Evolutionary conservation across 1,140 invertebrate genomes (phyloP).

Genomic region (Aphelenchoides besseyi): DNA sequence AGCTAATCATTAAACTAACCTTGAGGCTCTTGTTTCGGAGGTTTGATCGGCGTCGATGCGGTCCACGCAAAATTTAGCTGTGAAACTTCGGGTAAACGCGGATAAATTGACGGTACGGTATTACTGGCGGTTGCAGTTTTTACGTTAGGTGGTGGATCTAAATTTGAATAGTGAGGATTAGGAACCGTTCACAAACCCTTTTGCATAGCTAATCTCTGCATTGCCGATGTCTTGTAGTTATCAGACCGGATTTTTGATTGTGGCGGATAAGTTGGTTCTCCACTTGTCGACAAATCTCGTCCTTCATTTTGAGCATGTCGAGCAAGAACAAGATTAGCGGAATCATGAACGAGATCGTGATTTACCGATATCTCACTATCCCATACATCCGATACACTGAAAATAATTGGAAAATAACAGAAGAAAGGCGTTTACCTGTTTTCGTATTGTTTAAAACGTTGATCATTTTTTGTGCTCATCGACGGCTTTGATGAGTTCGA

Average conservation of each 20-base stretch:
- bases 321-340: conserved; percentile 49
- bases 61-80: conserved; percentile 18
- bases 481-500: conserved; percentile 7
- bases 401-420: conserved; percentile 20
- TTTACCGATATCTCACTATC: conserved; percentile 46
- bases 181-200: conserved; percentile 29
- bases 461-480: conserved; percentile 37
- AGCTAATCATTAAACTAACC: neutral
- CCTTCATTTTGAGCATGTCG: conserved; percentile 36
- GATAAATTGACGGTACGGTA: conserved; percentile 33
- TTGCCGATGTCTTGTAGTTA: conserved; percentile 47
- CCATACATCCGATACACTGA: conserved; percentile 57
- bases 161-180: conserved; percentile 11
- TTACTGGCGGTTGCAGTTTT: neutral
- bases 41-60: conserved; percentile 9
- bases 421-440: conserved; percentile 37
- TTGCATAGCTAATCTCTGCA: conserved; percentile 52
- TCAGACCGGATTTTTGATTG: conserved; percentile 33
- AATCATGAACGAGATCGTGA: conserved; percentile 39
- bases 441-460: conserved; percentile 48
- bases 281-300: neutral
- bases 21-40: neutral
- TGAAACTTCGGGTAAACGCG: conserved; percentile 36
- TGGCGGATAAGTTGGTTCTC: conserved; percentile 25
- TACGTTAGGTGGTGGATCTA: conserved; percentile 21